Evolutionary conservation across 2,888 invertebrate genomes (phyloP).

Genomic region (Yponomeuta malinellus): DNA sequence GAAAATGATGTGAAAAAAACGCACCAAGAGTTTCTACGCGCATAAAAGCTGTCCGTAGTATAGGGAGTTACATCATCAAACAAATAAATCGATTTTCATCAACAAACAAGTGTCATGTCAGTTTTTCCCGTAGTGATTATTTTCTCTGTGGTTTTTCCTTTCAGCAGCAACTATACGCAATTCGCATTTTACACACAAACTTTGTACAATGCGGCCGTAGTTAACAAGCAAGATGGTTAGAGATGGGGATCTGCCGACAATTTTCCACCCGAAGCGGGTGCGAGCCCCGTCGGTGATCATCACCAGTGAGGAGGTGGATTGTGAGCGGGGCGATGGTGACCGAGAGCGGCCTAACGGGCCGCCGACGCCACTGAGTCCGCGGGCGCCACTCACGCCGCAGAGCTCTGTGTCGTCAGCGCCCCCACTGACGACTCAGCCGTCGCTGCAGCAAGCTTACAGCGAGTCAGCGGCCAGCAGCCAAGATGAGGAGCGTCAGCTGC

Average conservation of each 20-base stretch:
- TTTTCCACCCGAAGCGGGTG: slow-evolving; percentile 85
- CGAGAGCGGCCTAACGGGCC: slow-evolving; percentile 65
- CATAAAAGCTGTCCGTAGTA: not conserved
- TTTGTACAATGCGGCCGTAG: slow-evolving; percentile 6
- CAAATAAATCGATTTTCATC: slow-evolving; percentile 10
- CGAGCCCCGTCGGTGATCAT: slow-evolving; percentile 82
- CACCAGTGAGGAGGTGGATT: slow-evolving; percentile 77
- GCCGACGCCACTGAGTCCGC: slow-evolving; percentile 62
- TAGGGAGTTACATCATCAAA: not conserved
- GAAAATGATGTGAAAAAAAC: not conserved
- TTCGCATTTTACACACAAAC: not conserved
- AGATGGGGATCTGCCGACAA: slow-evolving; percentile 86
- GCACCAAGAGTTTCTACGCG: not conserved
- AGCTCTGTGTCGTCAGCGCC: slow-evolving; percentile 69
- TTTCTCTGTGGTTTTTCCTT: slow-evolving; percentile 3
- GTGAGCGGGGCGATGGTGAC: slow-evolving; percentile 40
- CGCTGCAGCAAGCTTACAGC: slow-evolving; percentile 65
- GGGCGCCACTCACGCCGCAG: slow-evolving; percentile 64
- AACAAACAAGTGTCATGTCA: slow-evolving; percentile 11
- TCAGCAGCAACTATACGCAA: not conserved
- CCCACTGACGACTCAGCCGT: slow-evolving; percentile 63
- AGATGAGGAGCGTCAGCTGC: slow-evolving; percentile 73
- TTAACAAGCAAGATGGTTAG: slow-evolving; percentile 70
- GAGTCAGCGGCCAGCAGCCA: slow-evolving; percentile 78
- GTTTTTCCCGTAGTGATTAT: no score